Evolutionary conservation across 2,113 vertebrate species (phyloP), one percentile per base, ranked within the genome.

Genomic region (Enhydra lutris): DNA sequence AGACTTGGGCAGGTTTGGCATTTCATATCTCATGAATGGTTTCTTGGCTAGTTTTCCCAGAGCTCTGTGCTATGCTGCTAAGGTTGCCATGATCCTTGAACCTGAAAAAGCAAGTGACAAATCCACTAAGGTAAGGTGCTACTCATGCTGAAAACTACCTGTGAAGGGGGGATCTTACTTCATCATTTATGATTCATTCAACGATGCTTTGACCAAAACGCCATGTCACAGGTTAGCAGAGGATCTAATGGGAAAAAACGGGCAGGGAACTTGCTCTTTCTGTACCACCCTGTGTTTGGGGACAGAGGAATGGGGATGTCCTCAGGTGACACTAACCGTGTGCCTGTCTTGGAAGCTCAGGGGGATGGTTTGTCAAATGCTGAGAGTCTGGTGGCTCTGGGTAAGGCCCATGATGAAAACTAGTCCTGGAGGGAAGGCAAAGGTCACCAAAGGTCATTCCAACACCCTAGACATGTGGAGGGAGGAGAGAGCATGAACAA

Each of bases 101-200:
- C 73, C 52, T 21, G 50, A 93, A 93, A 89, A 93, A 94, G 45
- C 78, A 79, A 52, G 24, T 90, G 82, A 89, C 57, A 93, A 73
- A 86, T 67, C 13, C n/a, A 39, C 86, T 57, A 61, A 95, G 57
- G 67, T 89, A 79, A 94, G 61, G 79, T 39, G 61, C 74, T 87
- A 80, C 47, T 92, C 89, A 87, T 59, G 1, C 29, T 4, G n/a
- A 63, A 86, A 55, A 88, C 94, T 87, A 59, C 65, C 34, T 91
- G 89, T 81, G 69, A 91, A 80, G 55, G 18, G 2, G 57, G 88
- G 52, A 63, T 12, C 36, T 61, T 74, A 29, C 42, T 63, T 95
- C 34, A 24, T 21, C 21, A 7, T 61, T 42, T 91, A 36, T 97
- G 92, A 97, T 74, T 98, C 80, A 93, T 59, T 92, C 91, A 15